Evolutionary conservation across 2,113 vertebrate species (phyloP), one percentile per base, ranked within the genome.

Genomic region (Chunga burmeisteri): DNA sequence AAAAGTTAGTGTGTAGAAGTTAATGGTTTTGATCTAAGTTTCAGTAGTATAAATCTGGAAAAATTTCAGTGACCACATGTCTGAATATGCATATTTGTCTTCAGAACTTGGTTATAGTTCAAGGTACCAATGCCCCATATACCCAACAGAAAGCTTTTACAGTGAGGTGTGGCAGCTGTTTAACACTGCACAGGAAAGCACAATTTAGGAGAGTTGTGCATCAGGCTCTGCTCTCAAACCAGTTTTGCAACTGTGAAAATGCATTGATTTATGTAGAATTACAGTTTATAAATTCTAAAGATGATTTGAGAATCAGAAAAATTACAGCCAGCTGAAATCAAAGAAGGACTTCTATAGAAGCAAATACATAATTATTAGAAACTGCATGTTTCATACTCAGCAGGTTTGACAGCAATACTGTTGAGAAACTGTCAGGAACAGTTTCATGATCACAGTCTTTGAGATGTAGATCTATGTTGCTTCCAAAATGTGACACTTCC

Each of bases 21-120:
- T 78, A 93, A 89, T 78, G n/a, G 36, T 88, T 97, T 86, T 94
- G 82, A 93, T 95, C 72, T 40, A 52, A 84, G 68, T 90, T 96
- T 81, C 72, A 81, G 52, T 63, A 88, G 50, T 61, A 62, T 63
- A 88, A 88, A 40, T 96, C 83, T 94, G 94, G 65, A 86, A 86
- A 86, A 59, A 95, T 29, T 92, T 77, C 18, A 42, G 30, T 91
- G 61, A 83, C 82, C 68, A 65, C 78, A 56, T 40, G 68, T 89
- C 88, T 77, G 81, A 74, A 89, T 81, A 34, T 49, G 65, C 22
- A n/a, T 84, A 68, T 81, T 92, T 89, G 25, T 72, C 49, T 78
- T 78, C 53, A 72, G 44, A 94, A 75, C 32, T 61, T 72, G 53
- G 47, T 94, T 92, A 66, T 52, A 67, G 42, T 88, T 74, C 77